Base-by-base conservation (phyloP, 2,113 vertebrate genomes). In the Pluvialis apricaria region DNA sequence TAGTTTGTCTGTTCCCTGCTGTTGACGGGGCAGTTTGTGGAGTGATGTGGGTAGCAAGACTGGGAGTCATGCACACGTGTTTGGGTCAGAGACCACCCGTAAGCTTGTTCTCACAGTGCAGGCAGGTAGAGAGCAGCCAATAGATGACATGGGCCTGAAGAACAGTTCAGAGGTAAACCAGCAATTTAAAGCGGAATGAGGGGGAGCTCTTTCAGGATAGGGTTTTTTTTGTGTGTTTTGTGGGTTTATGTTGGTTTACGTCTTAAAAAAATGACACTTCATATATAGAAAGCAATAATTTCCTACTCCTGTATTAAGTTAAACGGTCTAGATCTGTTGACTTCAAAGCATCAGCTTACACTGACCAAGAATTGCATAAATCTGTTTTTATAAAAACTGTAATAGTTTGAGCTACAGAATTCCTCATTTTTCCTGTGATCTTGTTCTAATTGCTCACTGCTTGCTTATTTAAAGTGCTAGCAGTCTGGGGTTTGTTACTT, bases 1-100 rank as follows among this genome's bases (percentile, higher is more conserved):
- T 6, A 31, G 11, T 2, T 44, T 25, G 13, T 34, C 25, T 14
- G 6, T 12, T 29, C 44, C 20, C 49, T 52, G 45, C 24, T 80
- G 42, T 4, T 1, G 31, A 36, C 0, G 0, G 31, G 15, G 60
- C 4, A 18, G 40, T 10, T 13, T 44, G 24, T 17, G 25, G 32
- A 62, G 69, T 1, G 0, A 49, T 15, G 16, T 15, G 66, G 16
- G 47, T 31, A 82, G 44, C 20, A 8, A 38, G 31, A 51, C 21
- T 11, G 44, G 57, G 40, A 81, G 32, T 31, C 21, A 13, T 1
- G 1, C 18, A 44, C 9, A 3, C 7, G 5, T 5, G 2, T 36
- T 62, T 14, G 6, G 26, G 49, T 57, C 54, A 28, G 76, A 55
- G 54, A 60, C 10, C 18, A 55, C 9, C 24, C 47, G 4, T 4